Evolutionary conservation across 2,888 invertebrate genomes (phyloP).

Genomic region (Leucophenga montana): DNA sequence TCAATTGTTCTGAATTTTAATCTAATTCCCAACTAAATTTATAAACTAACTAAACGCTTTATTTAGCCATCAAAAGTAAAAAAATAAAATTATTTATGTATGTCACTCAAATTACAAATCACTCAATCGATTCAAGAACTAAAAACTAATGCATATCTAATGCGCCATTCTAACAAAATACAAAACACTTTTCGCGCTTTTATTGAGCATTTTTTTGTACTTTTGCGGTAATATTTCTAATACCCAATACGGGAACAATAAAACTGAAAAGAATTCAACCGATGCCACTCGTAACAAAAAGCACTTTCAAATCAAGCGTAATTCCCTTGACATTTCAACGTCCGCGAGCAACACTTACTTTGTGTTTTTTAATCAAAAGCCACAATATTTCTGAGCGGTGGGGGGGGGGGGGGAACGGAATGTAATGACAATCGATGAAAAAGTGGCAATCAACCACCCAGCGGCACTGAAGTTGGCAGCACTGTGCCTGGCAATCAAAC

Average conservation of each 20-base stretch:
- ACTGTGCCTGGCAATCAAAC: slow-evolving; percentile 24
- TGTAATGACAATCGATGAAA: slow-evolving; percentile 52
- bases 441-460: slow-evolving; percentile 64
- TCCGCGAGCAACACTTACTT: slow-evolving; percentile 19
- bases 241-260: neutral
- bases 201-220: neutral
- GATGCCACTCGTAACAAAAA: slow-evolving; percentile 23
- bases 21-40: too few relatives aligned
- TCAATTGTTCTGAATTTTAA: too few relatives aligned
- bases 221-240: neutral
- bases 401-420: neutral
- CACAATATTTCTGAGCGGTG: slow-evolving; percentile 38
- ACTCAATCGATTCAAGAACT: too few relatives aligned
- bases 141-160: slow-evolving; percentile 24
- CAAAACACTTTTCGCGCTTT: neutral
- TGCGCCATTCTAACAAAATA: neutral
- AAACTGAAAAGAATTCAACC: neutral
- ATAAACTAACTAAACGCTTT: too few relatives aligned
- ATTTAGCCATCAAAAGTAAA: too few relatives aligned
- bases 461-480: slow-evolving; percentile 26
- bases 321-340: slow-evolving; percentile 27
- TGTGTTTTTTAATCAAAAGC: slow-evolving; percentile 68
- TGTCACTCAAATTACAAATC: too few relatives aligned
- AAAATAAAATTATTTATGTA: too few relatives aligned
- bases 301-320: slow-evolving; percentile 42